Percentiles rank a stretch among this genome's conserved stretches.
Conservation (phyloP, 2,888 invertebrate genomes). For the Drosophila anomelani region DNA sequence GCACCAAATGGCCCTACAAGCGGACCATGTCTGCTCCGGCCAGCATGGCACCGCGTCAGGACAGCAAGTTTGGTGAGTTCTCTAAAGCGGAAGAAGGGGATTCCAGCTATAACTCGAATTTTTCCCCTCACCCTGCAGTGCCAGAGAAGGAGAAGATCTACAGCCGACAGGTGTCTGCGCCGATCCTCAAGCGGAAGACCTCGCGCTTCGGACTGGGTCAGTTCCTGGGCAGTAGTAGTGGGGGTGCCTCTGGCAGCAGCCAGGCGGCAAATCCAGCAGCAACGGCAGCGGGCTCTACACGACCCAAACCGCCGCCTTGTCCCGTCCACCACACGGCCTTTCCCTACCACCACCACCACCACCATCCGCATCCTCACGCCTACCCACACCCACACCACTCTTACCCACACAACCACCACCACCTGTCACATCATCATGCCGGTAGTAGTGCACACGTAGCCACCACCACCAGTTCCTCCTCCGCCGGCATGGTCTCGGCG, state of each 20-base stretch:
- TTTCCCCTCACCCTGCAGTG: conserved; percentile 48
- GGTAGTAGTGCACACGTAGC: conserved; percentile 82
- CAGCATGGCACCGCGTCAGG: conserved; percentile 91
- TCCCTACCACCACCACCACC: conserved; percentile 52
- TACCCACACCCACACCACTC: conserved; percentile 46
- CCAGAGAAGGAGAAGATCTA: conserved; percentile 94
- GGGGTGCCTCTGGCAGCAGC: conserved; percentile 84
- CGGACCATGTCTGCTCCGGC: conserved; percentile 97
- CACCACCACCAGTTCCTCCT: conserved; percentile 76
- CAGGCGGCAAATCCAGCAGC: conserved; percentile 78
- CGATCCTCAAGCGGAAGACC: conserved; percentile 96
- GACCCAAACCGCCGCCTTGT: conserved; percentile 65
- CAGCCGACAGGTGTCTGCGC: conserved; percentile 96
- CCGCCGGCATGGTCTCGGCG: conserved; percentile 76
- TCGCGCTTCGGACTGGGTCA: conserved; percentile 96
- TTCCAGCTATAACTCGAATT: not conserved
- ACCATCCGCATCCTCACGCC: conserved; percentile 36
- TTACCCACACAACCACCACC: conserved; percentile 41
- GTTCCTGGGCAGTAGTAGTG: conserved; percentile 87
- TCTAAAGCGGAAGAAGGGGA: too few species aligned
- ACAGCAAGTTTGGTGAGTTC: conserved; percentile 88
- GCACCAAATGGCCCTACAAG: conserved; percentile 97
- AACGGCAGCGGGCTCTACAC: conserved; percentile 74
- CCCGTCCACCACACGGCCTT: conserved; percentile 67
- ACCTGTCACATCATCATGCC: conserved; percentile 51